These are phyloP conservation scores for Drosophila melanogaster DNA, from an alignment of 1,140 invertebrate genomes.

Conservation along the genomic window DNA sequence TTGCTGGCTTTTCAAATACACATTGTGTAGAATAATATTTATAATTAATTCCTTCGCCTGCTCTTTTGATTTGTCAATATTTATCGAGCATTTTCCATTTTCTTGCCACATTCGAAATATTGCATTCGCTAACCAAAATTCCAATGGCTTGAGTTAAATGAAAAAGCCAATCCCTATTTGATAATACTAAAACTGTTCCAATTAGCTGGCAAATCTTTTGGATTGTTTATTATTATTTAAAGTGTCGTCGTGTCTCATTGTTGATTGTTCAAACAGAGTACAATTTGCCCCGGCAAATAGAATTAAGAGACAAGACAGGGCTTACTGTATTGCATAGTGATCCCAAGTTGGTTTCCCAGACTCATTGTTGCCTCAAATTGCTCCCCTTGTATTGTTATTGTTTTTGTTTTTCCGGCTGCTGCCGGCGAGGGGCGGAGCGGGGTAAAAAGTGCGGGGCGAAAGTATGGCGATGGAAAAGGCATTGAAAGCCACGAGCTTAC, in stretches of 20 bases:
- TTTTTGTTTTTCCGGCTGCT: slow-evolving; percentile 12
- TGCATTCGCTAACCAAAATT: background rate
- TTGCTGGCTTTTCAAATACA: slow-evolving; percentile 7
- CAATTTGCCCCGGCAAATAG: slow-evolving; percentile 33
- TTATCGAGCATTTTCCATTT: background rate
- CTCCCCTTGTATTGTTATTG: background rate
- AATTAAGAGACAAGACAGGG: slow-evolving; percentile 41
- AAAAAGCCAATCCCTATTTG: slow-evolving; percentile 14
- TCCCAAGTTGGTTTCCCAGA: slow-evolving; percentile 19
- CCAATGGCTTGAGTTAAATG: background rate
- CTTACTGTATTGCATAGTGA: slow-evolving; percentile 25
- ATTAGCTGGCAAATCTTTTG: slow-evolving; percentile 36
- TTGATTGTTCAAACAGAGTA: slow-evolving; percentile 4
- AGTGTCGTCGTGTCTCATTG: slow-evolving; percentile 12
- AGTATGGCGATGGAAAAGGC: slow-evolving; percentile 5
- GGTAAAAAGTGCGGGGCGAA: background rate
- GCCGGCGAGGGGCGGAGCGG: no score
- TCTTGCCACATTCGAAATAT: no score
- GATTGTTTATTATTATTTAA: slow-evolving; percentile 43
- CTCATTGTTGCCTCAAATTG: slow-evolving; percentile 18
- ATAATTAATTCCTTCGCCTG: background rate
- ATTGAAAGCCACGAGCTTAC: slow-evolving; percentile 41
- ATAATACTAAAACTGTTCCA: slow-evolving; percentile 31
- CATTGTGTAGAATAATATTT: background rate
- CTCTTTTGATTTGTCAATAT: slow-evolving; percentile 4